Conservation (phyloP, 2,113 vertebrate genomes). For the Bungarus multicinctus region DNA sequence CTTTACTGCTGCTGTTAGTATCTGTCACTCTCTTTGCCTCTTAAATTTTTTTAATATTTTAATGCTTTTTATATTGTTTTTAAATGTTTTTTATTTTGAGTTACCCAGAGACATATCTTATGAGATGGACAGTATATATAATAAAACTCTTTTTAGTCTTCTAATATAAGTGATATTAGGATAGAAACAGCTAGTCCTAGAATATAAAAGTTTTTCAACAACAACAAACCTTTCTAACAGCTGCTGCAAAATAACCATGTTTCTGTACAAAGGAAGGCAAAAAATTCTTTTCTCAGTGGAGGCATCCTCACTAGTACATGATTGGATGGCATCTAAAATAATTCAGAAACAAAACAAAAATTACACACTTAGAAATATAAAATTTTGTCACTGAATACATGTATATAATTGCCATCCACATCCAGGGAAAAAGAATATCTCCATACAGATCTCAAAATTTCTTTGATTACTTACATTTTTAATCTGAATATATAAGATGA, state of each 20-base stretch:
- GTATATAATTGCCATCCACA: background rate
- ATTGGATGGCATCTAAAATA: constrained; percentile 79
- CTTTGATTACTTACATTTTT: background rate
- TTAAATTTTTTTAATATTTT: background rate
- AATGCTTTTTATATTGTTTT: background rate
- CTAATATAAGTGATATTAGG: background rate
- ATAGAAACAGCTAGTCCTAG: background rate
- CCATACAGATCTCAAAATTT: background rate
- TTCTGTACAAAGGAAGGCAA: constrained; percentile 87
- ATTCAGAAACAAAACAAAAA: background rate
- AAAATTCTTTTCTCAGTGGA: constrained; percentile 67
- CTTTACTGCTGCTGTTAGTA: background rate
- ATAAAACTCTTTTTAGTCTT: background rate
- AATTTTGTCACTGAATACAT: background rate
- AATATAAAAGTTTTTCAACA: background rate
- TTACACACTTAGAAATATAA: constrained; percentile 9
- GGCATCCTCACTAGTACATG: constrained; percentile 78
- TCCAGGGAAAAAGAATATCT: background rate
- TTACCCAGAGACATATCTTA: background rate
- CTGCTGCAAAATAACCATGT: constrained; percentile 80
- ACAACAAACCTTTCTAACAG: constrained; percentile 75
- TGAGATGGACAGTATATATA: background rate
- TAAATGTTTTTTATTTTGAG: background rate
- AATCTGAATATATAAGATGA: background rate
- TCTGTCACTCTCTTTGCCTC: background rate